Base-by-base conservation (phyloP, 2,888 invertebrate species). In the Scrobipalpa atriplicella region DNA sequence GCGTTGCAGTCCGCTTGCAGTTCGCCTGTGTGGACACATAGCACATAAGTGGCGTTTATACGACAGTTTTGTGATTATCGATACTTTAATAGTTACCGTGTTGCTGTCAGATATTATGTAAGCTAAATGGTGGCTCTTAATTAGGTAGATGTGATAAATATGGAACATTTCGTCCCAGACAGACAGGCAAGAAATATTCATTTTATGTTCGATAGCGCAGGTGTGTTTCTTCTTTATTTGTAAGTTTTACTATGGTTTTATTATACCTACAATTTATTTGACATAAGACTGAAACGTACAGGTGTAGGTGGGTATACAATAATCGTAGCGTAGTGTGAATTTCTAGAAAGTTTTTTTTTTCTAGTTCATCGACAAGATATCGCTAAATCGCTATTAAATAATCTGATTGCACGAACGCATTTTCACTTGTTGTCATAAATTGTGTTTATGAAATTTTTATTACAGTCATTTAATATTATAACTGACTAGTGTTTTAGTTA, bases 391-490 rank as follows among this genome's bases (percentile, higher is more conserved):
- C n/a, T n/a, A n/a, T n/a, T n/a, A n/a, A n/a, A n/a, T n/a, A n/a
- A n/a, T n/a, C n/a, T n/a, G n/a, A n/a, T n/a, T n/a, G n/a, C 66
- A 10, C 13, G 3, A 8, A 47, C 47, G 11, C 11, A 47, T 47
- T 5, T 13, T 6, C 62, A 62, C n/a, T n/a, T 67, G 67, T 54
- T 52, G 58, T 62, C 68, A 52, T 52, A 52, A 18, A 52, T 52
- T 9, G 19, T 52, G 1, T 2, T 2, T 7, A 13, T 10, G 19
- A 52, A 52, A n/a, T n/a, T n/a, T n/a, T n/a, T n/a, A n/a, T n/a
- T n/a, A n/a, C n/a, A n/a, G n/a, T n/a, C n/a, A n/a, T n/a, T n/a
- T n/a, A n/a, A n/a, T n/a, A n/a, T n/a, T n/a, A n/a, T n/a, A n/a
- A n/a, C n/a, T n/a, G n/a, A n/a, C n/a, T n/a, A n/a, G n/a, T n/a